These are phyloP conservation scores for Argyra leucocephala DNA, from an alignment of 2,888 invertebrate genomes.

Conservation along the genomic window DNA sequence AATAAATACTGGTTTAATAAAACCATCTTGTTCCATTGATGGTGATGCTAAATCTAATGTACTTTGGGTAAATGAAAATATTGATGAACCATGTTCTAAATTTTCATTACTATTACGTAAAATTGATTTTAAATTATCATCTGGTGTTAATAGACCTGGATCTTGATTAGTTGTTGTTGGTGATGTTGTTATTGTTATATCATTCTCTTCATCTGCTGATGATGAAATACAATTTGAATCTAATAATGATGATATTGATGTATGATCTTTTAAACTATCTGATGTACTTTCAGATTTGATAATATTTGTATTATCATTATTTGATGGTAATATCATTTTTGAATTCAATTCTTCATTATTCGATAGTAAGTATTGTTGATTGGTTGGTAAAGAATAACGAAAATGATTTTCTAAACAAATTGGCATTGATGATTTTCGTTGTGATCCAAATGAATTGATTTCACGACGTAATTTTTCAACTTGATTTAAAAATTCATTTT, in stretches of 20 bases:
- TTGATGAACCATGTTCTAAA: slow-evolving; percentile 15
- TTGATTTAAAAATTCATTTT: slow-evolving; percentile 21
- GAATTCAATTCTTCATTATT: not conserved
- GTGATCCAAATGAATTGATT: slow-evolving; percentile 18
- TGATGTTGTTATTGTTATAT: not conserved
- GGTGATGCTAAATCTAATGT: slow-evolving; percentile 20
- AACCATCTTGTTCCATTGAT: not conserved
- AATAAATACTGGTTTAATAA: not conserved
- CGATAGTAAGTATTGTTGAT: not conserved
- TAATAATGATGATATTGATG: not conserved
- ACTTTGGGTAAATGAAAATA: slow-evolving; percentile 23
- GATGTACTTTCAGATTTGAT: no score
- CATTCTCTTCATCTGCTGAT: not conserved
- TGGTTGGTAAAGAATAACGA: not conserved
- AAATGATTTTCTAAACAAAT: not conserved
- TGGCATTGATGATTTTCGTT: not conserved
- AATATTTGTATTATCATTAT: no score
- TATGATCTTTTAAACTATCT: not conserved
- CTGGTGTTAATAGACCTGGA: not conserved
- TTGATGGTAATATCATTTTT: not conserved
- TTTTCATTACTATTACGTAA: slow-evolving; percentile 21
- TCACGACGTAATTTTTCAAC: slow-evolving; percentile 18
- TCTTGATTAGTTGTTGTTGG: not conserved
- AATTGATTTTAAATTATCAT: slow-evolving; percentile 19
- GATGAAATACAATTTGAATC: not conserved